A percentile compares a stretch with the other conserved stretches of the same genome.
Evolutionary conservation across 2,888 invertebrate species (phyloP).

Genomic region (Chaetogeoica ovagalla): DNA sequence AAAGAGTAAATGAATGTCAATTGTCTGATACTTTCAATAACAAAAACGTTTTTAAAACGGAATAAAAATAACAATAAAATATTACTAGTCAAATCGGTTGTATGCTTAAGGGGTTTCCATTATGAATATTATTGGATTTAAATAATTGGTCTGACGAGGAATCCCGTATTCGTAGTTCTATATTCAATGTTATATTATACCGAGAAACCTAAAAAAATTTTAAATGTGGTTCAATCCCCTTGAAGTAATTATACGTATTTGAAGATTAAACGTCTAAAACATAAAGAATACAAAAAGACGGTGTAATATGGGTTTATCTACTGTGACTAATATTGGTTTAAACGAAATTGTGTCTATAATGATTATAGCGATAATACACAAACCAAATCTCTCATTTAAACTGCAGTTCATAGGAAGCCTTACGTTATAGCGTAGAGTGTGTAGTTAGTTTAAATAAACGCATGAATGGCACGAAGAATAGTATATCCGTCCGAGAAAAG

Average conservation of each 20-base stretch:
- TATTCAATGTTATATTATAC: background rate
- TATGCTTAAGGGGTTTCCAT: slow-evolving; percentile 23
- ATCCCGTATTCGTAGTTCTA: background rate
- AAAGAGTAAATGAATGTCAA: no score
- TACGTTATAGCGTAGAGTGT: background rate
- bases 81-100: background rate
- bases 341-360: background rate
- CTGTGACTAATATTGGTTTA: background rate
- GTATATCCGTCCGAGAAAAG: no score
- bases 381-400: background rate
- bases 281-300: background rate
- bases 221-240: background rate
- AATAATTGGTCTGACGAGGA: slow-evolving; percentile 10
- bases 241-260: background rate
- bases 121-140: slow-evolving; percentile 7
- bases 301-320: slow-evolving; percentile 12
- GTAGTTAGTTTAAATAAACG: no score
- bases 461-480: no score
- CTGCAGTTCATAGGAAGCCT: background rate
- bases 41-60: background rate
- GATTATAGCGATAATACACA: background rate
- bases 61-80: background rate
- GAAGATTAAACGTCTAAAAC: background rate
- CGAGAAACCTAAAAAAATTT: slow-evolving; percentile 17
- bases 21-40: background rate